Evolutionary conservation across 1,140 invertebrate genomes (phyloP).

Genomic region (Drosophila triauraria): DNA sequence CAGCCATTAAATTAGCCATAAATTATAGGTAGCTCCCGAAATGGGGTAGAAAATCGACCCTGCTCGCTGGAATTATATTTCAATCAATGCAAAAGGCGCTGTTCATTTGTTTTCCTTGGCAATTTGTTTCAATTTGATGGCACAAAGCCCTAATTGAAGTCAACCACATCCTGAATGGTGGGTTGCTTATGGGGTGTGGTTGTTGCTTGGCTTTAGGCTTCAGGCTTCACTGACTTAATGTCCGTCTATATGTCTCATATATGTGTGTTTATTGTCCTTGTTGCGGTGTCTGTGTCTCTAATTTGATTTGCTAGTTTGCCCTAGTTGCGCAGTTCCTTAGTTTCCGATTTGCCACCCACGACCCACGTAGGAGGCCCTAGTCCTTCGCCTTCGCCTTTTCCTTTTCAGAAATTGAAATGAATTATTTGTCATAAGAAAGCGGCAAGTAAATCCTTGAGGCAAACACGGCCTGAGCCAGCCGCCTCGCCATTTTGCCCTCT

Average conservation of each 20-base stretch:
- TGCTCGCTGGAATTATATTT: slow-evolving; percentile 34
- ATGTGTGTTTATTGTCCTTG: slow-evolving; percentile 23
- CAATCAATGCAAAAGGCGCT: slow-evolving; percentile 24
- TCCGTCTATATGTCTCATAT: neutral
- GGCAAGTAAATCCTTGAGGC: slow-evolving; percentile 36
- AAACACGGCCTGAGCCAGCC: slow-evolving; percentile 8
- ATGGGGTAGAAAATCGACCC: neutral
- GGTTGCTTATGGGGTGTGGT: neutral
- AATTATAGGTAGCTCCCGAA: neutral
- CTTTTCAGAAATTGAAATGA: slow-evolving; percentile 30
- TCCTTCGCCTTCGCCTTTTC: neutral
- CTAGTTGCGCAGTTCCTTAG: slow-evolving; percentile 23
- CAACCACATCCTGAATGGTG: slow-evolving; percentile 22
- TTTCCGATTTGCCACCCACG: slow-evolving; percentile 14
- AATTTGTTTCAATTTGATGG: slow-evolving; percentile 43
- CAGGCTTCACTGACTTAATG: slow-evolving; percentile 14
- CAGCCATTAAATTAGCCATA: too few relatives aligned
- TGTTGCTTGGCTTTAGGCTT: slow-evolving; percentile 12
- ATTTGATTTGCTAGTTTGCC: slow-evolving; percentile 47
- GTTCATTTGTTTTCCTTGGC: slow-evolving; percentile 36
- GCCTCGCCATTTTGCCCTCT: neutral
- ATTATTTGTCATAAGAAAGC: slow-evolving; percentile 42
- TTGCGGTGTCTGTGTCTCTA: slow-evolving; percentile 28
- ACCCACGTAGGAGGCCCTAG: too few relatives aligned
- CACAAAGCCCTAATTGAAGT: slow-evolving; percentile 36